These are phyloP conservation scores for Ormyrus thymus DNA, from an alignment of 2,888 invertebrate species.

Conservation along the genomic window DNA sequence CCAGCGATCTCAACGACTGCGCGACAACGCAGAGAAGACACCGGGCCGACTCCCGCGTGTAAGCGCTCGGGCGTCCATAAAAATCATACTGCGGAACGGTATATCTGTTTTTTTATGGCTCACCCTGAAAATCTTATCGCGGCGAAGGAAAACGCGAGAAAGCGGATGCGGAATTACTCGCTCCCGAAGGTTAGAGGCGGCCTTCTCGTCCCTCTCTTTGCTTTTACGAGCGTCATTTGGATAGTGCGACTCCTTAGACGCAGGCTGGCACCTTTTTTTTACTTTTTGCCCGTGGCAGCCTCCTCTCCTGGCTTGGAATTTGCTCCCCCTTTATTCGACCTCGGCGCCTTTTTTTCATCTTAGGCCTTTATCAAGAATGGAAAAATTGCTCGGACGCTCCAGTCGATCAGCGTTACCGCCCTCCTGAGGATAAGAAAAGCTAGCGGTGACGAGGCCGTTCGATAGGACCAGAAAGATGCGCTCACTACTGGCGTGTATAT, in stretches of 20 bases:
- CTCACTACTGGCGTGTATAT: not conserved
- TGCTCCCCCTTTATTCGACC: not conserved
- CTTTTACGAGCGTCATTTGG: constrained; percentile 39
- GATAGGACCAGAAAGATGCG: constrained; percentile 5
- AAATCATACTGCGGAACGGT: constrained; percentile 21
- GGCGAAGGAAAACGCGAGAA: constrained; percentile 5
- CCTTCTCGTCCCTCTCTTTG: not conserved
- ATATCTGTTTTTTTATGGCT: constrained; percentile 34
- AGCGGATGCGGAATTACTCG: constrained; percentile 21
- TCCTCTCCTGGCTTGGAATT: not conserved
- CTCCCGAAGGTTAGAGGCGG: not conserved
- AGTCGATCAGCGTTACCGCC: constrained; percentile 28
- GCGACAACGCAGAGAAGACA: not conserved
- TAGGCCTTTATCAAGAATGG: too few species aligned
- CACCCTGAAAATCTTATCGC: constrained; percentile 37
- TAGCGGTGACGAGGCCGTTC: not conserved
- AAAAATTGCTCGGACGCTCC: not conserved
- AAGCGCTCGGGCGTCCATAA: constrained; percentile 15
- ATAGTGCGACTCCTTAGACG: constrained; percentile 10
- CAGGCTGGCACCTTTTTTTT: not conserved
- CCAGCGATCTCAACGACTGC: not conserved
- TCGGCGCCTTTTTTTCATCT: too few species aligned
- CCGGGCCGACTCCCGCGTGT: not conserved
- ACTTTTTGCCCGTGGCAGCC: too few species aligned
- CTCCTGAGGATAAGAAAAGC: constrained; percentile 19